Evolutionary conservation across 2,797 vertebrate species (phyloP).

Genomic region (Diceros bicornis): DNA sequence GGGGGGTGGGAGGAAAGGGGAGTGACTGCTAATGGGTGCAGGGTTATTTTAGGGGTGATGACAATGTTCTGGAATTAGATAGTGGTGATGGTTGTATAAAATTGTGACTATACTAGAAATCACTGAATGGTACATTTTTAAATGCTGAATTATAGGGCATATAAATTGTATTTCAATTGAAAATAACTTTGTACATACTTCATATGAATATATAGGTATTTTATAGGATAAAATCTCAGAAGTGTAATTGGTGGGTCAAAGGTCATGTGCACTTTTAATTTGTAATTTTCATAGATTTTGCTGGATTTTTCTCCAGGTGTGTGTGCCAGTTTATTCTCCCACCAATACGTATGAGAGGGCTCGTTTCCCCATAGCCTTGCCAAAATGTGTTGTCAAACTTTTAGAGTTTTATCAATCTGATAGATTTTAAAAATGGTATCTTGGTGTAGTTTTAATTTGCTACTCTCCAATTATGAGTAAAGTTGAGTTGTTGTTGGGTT

Average conservation of each 20-base stretch:
- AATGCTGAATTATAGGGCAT: neutral
- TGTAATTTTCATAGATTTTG: conserved; percentile 45
- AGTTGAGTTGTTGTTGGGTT: neutral
- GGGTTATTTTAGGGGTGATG: neutral
- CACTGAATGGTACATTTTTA: neutral
- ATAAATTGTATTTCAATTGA: neutral
- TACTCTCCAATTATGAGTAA: neutral
- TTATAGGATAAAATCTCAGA: conserved; percentile 22
- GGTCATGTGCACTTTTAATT: neutral
- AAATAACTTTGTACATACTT: neutral
- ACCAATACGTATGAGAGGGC: neutral
- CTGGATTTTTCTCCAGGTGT: neutral
- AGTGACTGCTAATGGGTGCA: neutral
- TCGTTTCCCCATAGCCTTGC: neutral
- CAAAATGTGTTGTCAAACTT: neutral
- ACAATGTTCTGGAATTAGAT: conserved; percentile 41
- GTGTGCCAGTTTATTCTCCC: neutral
- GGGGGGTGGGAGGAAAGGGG: neutral
- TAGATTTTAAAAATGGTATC: neutral
- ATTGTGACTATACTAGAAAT: neutral
- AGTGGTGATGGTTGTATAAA: neutral
- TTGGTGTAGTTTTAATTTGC: conserved; percentile 46
- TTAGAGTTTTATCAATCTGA: neutral
- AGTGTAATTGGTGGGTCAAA: neutral
- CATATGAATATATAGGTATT: neutral